Percentiles rank a stretch among this genome's conserved stretches.
Conservation (phyloP, 2,888 invertebrate genomes). For the Sycophila texana region DNA sequence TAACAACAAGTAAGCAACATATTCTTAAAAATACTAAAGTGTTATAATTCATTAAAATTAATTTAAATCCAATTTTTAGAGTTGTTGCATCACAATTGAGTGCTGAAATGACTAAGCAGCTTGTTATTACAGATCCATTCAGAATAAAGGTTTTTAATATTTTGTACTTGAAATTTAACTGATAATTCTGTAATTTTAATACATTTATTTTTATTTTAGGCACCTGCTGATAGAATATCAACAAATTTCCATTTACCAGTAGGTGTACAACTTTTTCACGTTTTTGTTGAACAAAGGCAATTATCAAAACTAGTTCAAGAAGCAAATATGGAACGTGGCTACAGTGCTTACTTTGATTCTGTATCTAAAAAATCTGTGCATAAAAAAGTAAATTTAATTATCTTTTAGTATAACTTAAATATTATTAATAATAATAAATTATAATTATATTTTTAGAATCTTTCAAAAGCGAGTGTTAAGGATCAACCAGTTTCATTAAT, state of each 20-base stretch:
- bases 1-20: constrained; percentile 86
- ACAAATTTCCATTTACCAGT: constrained; percentile 85
- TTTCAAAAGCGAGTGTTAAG: constrained; percentile 76
- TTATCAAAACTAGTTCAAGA: constrained; percentile 70
- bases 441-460: constrained; percentile 70
- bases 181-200: constrained; percentile 26
- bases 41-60: constrained; percentile 25
- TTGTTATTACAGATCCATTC: constrained; percentile 89
- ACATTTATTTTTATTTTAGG: constrained; percentile 68
- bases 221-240: constrained; percentile 84
- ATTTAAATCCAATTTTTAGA: constrained; percentile 76
- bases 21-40: constrained; percentile 33
- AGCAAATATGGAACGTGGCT: constrained; percentile 65
- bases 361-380: constrained; percentile 47
- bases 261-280: constrained; percentile 87
- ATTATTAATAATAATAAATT: background rate
- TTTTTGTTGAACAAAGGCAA: constrained; percentile 84
- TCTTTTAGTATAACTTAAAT: background rate
- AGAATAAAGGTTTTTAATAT: constrained; percentile 81
- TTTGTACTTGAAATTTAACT: constrained; percentile 10
- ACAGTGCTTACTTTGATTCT: constrained; percentile 63
- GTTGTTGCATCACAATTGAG: constrained; percentile 88
- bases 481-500: constrained; percentile 79
- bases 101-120: constrained; percentile 83
- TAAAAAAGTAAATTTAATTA: constrained; percentile 46